Evolutionary conservation across 2,797 vertebrate species (phyloP).

Genomic region (Phyllotis vaccarum): DNA sequence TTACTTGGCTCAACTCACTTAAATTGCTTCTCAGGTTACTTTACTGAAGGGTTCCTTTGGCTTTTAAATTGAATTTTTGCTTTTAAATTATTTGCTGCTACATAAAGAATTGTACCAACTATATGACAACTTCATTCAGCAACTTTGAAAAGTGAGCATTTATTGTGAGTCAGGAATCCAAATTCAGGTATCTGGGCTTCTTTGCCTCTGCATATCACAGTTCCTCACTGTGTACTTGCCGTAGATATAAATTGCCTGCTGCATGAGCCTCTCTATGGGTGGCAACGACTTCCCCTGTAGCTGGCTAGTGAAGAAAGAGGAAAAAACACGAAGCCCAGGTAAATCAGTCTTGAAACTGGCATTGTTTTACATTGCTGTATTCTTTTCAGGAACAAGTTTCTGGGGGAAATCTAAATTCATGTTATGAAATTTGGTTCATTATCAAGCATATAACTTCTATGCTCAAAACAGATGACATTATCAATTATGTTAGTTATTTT

Average conservation of each 20-base stretch:
- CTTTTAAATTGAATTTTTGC: neutral
- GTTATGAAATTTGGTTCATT: neutral
- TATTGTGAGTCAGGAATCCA: neutral
- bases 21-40: neutral
- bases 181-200: neutral
- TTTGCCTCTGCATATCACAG: neutral
- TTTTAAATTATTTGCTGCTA: neutral
- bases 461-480: neutral
- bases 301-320: neutral
- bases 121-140: neutral
- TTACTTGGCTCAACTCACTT: neutral
- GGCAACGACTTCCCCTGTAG: neutral
- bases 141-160: neutral
- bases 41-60: neutral
- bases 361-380: neutral
- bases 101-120: neutral
- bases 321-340: neutral
- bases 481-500: neutral
- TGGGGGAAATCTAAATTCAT: neutral
- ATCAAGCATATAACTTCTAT: neutral
- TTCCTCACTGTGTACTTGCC: neutral
- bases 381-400: neutral
- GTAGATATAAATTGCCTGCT: neutral
- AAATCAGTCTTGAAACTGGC: neutral
- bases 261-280: no score